Evolutionary conservation across 2,113 vertebrate genomes (phyloP).

Genomic region (Cathartes aura): DNA sequence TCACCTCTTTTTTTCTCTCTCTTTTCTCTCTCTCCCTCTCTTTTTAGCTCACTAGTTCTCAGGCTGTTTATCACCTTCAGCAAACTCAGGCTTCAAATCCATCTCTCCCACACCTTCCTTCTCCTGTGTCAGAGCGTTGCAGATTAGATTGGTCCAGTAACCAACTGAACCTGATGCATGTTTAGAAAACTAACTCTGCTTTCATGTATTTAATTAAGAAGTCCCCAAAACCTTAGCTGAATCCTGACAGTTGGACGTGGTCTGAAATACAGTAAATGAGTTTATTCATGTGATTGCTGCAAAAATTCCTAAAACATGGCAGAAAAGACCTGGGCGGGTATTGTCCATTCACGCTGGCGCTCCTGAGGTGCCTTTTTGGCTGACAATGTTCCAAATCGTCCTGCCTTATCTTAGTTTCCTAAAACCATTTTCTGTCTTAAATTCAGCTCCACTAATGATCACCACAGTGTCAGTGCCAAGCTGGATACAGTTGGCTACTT

Average conservation of each 20-base stretch:
- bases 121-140: neutral
- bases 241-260: neutral
- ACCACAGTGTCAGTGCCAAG: neutral
- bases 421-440: neutral
- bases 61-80: neutral
- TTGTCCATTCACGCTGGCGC: neutral
- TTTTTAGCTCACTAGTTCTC: neutral
- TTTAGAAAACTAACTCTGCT: neutral
- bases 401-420: neutral
- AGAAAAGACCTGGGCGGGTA: neutral
- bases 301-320: neutral
- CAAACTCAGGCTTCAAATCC: neutral
- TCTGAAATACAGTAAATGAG: neutral
- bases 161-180: neutral
- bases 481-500: neutral
- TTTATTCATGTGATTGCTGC: neutral
- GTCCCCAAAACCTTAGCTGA: neutral
- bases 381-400: neutral
- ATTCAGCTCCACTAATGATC: neutral
- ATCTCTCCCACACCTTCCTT: neutral
- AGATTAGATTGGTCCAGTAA: neutral
- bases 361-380: neutral
- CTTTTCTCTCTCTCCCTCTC: neutral
- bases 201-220: neutral
- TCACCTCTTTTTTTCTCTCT: neutral